Percentiles rank a stretch among this genome's conserved stretches.
phyloP scores from a whole-genome alignment of 2,888 invertebrate species.

The Acronicta aceris region DNA sequence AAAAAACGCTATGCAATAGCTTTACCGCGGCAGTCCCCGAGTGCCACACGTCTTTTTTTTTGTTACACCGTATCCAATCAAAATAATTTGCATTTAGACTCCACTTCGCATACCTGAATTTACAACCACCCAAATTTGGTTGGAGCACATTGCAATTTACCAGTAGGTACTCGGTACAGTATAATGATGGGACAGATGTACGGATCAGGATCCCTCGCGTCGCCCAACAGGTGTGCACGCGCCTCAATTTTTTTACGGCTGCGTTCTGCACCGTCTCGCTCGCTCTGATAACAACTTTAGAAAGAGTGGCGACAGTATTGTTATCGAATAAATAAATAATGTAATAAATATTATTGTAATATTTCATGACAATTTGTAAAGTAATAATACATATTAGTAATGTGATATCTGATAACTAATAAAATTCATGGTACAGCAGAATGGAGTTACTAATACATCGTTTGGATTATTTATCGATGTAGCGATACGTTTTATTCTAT shows the following conservation, averaged over 20 bases:
- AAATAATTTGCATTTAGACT: neutral
- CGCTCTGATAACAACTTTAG: conserved; percentile 50
- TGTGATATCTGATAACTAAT: too few relatives aligned
- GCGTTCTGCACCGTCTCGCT: conserved; percentile 55
- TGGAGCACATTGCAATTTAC: conserved; percentile 51
- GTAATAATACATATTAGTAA: too few relatives aligned
- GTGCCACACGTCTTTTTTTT: too few relatives aligned
- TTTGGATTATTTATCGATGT: too few relatives aligned
- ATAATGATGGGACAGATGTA: conserved; percentile 75
- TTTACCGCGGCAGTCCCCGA: too few relatives aligned
- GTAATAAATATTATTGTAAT: conserved; percentile 1
- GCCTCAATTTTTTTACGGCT: conserved; percentile 59
- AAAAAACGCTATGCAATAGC: too few relatives aligned
- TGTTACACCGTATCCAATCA: neutral
- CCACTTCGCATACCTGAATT: neutral
- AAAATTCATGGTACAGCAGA: too few relatives aligned
- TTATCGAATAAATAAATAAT: conserved; percentile 30
- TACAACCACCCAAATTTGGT: conserved; percentile 24
- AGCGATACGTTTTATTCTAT: neutral
- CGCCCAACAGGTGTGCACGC: conserved; percentile 78
- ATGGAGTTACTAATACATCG: too few relatives aligned
- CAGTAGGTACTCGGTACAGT: conserved; percentile 59
- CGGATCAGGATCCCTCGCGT: conserved; percentile 53
- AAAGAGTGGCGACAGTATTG: conserved; percentile 28
- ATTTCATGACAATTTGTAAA: conserved; percentile 5